Conservation (phyloP, 1,140 invertebrate genomes). For the Rhynchophorus ferrugineus region DNA sequence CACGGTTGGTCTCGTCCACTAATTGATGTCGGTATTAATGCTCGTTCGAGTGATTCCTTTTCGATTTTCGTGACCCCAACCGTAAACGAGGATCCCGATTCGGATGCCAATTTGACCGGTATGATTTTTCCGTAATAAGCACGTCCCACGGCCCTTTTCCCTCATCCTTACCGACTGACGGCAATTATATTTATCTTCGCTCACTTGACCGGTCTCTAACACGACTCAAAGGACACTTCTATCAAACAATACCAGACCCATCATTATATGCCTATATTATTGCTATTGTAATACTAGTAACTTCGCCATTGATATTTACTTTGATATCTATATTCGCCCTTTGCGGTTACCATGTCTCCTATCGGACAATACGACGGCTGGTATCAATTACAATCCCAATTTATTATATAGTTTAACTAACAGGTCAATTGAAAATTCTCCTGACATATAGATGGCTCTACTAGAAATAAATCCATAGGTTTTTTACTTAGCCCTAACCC, state of each 20-base stretch:
- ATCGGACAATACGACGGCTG: no score
- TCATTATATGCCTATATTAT: conserved; percentile 9
- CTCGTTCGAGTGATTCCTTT: conserved; percentile 29
- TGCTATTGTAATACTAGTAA: conserved; percentile 8
- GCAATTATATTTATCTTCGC: conserved; percentile 28
- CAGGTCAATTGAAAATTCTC: no score
- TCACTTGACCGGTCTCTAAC: conserved; percentile 23
- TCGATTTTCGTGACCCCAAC: conserved; percentile 21
- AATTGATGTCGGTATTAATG: conserved; percentile 41
- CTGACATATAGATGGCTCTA: no score
- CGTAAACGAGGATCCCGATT: conserved; percentile 30
- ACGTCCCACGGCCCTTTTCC: conserved; percentile 20
- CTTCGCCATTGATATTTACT: neutral
- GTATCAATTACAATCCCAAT: no score
- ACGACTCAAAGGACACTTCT: conserved; percentile 2
- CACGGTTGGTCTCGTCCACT: conserved; percentile 37
- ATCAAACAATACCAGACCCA: conserved; percentile 2
- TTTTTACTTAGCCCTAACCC: no score
- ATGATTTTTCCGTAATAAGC: conserved; percentile 34
- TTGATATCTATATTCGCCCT: neutral
- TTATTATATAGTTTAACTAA: no score
- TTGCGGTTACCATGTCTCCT: no score
- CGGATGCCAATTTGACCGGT: conserved; percentile 32
- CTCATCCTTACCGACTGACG: conserved; percentile 20
- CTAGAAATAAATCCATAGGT: no score